Conservation (phyloP, 2,113 vertebrate genomes). For the Urocynchramus pylzowi region DNA sequence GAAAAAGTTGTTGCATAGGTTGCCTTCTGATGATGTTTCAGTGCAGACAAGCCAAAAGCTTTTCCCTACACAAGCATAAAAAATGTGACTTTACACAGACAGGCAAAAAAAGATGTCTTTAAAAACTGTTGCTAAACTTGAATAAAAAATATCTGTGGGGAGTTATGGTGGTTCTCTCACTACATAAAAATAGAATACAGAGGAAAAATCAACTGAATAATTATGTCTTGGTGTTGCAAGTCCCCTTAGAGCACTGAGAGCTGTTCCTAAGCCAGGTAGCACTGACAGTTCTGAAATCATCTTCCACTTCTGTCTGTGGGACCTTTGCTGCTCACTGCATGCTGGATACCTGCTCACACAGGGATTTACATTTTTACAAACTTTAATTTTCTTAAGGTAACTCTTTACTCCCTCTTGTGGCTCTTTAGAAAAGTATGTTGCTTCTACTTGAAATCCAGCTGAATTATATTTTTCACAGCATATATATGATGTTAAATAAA, state of each 20-base stretch:
- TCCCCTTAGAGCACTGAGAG: not conserved
- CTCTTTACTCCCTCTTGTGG: slow-evolving; percentile 59
- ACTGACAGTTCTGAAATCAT: not conserved
- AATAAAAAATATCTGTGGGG: not conserved
- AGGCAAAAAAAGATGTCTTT: not conserved
- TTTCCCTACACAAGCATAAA: not conserved
- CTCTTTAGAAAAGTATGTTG: not conserved
- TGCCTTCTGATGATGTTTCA: not conserved
- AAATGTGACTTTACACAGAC: not conserved
- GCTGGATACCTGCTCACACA: not conserved
- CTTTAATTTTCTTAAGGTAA: not conserved
- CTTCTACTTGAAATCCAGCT: not conserved
- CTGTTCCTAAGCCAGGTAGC: not conserved
- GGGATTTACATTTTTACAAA: not conserved
- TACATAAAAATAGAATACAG: not conserved
- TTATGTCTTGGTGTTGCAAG: not conserved
- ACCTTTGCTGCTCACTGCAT: not conserved
- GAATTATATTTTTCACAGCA: not conserved
- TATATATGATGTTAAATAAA: not conserved
- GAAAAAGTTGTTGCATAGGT: not conserved
- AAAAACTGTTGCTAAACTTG: not conserved
- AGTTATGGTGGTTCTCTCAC: not conserved
- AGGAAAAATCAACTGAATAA: not conserved
- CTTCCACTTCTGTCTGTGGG: not conserved
- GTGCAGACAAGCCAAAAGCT: not conserved